A percentile compares a stretch with the other conserved stretches of the same genome.
Conservation (phyloP, 2,888 invertebrate genomes). For the Bugulina stolonifera region DNA sequence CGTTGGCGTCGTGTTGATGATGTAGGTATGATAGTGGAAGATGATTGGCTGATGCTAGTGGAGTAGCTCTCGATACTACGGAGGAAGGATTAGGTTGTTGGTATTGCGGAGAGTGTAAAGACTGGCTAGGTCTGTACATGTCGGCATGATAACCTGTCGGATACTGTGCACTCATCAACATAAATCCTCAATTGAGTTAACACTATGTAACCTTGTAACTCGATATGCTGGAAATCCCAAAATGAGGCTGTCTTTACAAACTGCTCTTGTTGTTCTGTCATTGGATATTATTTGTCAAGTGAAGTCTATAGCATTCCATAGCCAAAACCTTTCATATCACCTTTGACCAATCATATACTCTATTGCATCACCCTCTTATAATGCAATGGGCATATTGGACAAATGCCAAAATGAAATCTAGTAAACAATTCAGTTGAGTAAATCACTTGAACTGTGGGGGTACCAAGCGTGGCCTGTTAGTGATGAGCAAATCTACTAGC, state of each 20-base stretch:
- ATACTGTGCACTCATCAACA: constrained; percentile 13
- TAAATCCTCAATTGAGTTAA: not conserved
- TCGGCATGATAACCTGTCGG: constrained; percentile 7
- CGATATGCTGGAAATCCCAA: not conserved
- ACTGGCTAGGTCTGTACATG: constrained; percentile 3
- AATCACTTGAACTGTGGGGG: no score
- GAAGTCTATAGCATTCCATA: no score
- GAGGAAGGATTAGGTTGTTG: not conserved
- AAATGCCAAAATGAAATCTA: no score
- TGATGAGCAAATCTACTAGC: no score
- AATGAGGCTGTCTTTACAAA: no score
- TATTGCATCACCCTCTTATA: no score
- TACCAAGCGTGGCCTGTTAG: no score
- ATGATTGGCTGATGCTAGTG: not conserved
- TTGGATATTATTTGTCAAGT: not conserved
- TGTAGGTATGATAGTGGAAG: not conserved
- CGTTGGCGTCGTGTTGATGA: not conserved
- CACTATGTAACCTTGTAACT: not conserved
- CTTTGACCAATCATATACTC: no score
- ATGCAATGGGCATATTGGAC: no score
- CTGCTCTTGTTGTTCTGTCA: not conserved
- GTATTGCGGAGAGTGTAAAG: not conserved
- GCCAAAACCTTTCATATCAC: no score
- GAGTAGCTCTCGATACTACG: not conserved
- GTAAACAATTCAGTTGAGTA: no score